Conservation (phyloP, 92 coral and sea anemone genomes). For the Palythoa grandiflora region DNA sequence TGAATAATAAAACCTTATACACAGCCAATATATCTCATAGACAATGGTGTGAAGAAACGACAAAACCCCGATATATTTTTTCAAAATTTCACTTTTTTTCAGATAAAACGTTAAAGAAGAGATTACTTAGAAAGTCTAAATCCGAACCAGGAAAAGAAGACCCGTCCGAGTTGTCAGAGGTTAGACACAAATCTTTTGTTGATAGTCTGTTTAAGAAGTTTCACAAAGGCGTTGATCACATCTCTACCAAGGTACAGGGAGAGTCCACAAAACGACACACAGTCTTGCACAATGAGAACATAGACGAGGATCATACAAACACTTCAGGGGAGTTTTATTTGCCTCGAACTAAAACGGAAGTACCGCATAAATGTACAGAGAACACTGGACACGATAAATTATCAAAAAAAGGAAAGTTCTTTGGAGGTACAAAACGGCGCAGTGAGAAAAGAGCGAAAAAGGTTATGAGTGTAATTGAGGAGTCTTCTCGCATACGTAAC, state of each 20-base stretch:
- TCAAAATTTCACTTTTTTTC: not conserved
- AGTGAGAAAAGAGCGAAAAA: constrained; percentile 31
- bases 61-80: not conserved
- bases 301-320: not conserved
- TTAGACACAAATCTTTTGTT: not conserved
- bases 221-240: constrained; percentile 19
- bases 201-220: not conserved
- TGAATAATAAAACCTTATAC: too few relatives aligned
- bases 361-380: not conserved
- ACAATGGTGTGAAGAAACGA: not conserved
- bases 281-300: not conserved
- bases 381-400: not conserved
- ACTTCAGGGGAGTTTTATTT: not conserved
- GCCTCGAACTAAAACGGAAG: not conserved
- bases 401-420: not conserved
- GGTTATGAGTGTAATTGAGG: constrained; percentile 23
- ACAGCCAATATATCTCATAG: not conserved
- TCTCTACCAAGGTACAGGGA: not conserved
- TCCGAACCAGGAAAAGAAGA: constrained; percentile 7
- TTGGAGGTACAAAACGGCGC: constrained; percentile 15
- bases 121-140: constrained; percentile 13
- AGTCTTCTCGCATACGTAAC: constrained; percentile 31
- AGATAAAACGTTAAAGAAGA: constrained; percentile 15
- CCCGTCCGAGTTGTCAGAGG: not conserved
- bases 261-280: not conserved